Conservation (phyloP, 1,140 invertebrate species). For the Harlomillsia oculata region DNA sequence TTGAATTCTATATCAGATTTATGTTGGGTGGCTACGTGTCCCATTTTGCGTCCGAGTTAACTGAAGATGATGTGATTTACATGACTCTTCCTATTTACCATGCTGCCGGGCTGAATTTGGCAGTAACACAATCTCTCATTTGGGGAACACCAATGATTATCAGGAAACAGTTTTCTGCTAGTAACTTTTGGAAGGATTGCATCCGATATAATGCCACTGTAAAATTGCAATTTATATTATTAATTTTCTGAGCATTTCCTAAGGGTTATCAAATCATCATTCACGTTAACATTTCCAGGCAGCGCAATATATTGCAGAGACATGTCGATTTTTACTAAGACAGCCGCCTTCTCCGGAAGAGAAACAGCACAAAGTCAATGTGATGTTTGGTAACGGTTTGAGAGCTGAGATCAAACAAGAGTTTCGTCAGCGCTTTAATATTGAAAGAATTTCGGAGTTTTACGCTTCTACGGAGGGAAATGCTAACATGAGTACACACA, state of each 20-base stretch:
- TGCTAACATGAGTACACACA: conserved; percentile 62
- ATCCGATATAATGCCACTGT: conserved; percentile 59
- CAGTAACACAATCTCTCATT: conserved; percentile 47
- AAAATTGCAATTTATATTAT: background rate
- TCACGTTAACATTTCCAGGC: conserved; percentile 49
- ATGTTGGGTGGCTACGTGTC: conserved; percentile 42
- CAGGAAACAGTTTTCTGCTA: conserved; percentile 51
- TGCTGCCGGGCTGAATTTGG: conserved; percentile 49
- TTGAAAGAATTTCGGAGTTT: conserved; percentile 63
- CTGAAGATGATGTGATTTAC: conserved; percentile 46
- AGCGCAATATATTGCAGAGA: conserved; percentile 95
- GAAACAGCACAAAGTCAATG: conserved; percentile 46
- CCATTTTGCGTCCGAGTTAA: conserved; percentile 38
- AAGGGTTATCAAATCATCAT: background rate
- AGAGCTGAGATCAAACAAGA: conserved; percentile 53
- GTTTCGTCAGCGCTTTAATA: conserved; percentile 49
- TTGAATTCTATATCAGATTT: conserved; percentile 47
- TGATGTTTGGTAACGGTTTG: conserved; percentile 57
- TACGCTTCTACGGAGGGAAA: conserved; percentile 96
- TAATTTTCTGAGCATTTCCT: background rate
- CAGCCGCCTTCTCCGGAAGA: conserved; percentile 56
- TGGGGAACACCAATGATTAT: conserved; percentile 50
- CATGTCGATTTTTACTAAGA: conserved; percentile 92
- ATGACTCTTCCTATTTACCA: conserved; percentile 60
- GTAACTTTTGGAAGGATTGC: conserved; percentile 56